Evolutionary conservation across 2,113 vertebrate genomes (phyloP), one percentile per base, ranked within the genome.

Genomic region (Lepisosteus osseus): DNA sequence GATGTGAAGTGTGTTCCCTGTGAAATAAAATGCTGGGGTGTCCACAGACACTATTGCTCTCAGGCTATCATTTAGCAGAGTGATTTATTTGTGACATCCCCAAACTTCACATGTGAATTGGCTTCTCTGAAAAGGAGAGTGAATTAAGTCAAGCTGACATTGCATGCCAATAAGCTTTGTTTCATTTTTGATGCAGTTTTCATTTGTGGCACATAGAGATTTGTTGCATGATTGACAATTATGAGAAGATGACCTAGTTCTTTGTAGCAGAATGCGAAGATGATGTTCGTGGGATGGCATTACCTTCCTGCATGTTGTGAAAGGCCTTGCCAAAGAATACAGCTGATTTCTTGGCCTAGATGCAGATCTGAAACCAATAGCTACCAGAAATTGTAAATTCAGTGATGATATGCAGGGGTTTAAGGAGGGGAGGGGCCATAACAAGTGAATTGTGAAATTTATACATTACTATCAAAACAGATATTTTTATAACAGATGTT

Each of bases 221-320:
- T 93, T 94, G 93, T 93, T 94, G 90, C 90, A 92, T 93, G 93
- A 93, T 94, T 94, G 92, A 93, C 92, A 94, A 94, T 94, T 94
- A 94, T 92, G 90, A 92, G 92, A 92, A 87, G 92, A 88, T 92
- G 92, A 93, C 92, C 91, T 92, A 91, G 86, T 94, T 94, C 89
- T 93, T 89, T 86, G 86, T 89, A 87, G 88, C 72, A 82, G 87
- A 93, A 93, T 89, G 90, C 7, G 77, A 89, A 92, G 92, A 91
- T 90, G 88, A 85, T 92, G 90, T 91, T 93, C 86, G 91, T 89
- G 83, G 82, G 83, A 90, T 78, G 87, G 82, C 86, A 87, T 87
- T 85, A 86, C 84, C 86, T 83, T 87, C 84, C 84, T 77, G 82
- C 81, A 86, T 85, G 84, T 89, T 89, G 82, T 75, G 71, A 84